Conservation (phyloP, 1,140 invertebrate genomes). For the Palaemon carinicauda region DNA sequence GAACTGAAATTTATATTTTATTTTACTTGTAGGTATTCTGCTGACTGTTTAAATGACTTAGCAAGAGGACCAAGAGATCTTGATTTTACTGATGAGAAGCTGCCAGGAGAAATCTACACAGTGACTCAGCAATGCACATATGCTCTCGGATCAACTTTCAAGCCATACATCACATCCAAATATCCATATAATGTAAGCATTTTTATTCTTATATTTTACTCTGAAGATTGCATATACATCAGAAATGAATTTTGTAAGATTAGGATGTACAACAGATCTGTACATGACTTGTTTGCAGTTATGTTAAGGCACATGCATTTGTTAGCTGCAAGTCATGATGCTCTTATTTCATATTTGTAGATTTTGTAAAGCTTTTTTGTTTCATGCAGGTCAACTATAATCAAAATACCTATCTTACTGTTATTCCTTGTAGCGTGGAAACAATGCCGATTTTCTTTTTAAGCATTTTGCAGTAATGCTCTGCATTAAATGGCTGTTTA, state of each 20-base stretch:
- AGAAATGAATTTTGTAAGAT: slow-evolving; percentile 69
- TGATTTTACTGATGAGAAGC: slow-evolving; percentile 72
- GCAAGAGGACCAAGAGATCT: slow-evolving; percentile 68
- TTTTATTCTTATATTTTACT: background rate
- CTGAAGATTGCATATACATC: slow-evolving; percentile 65
- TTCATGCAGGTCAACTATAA: too few species aligned
- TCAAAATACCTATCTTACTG: too few species aligned
- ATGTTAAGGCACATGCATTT: too few species aligned
- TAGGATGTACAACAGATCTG: background rate
- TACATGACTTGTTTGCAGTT: too few species aligned
- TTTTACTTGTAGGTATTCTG: background rate
- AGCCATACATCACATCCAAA: slow-evolving; percentile 52
- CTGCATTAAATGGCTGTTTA: too few species aligned
- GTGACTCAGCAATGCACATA: slow-evolving; percentile 75
- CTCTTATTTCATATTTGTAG: too few species aligned
- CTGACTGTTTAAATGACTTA: slow-evolving; percentile 73
- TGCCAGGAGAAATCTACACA: slow-evolving; percentile 80
- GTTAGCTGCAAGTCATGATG: too few species aligned
- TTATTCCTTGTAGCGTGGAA: too few species aligned
- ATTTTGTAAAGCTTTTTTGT: too few species aligned
- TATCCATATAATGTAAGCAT: slow-evolving; percentile 53
- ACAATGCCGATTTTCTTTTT: too few species aligned
- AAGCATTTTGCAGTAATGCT: too few species aligned
- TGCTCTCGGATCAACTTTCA: slow-evolving; percentile 49
- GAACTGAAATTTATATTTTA: too few species aligned